phyloP scores from a whole-genome alignment of 2,797 vertebrate species.

The Rhinogobio ventralis region DNA sequence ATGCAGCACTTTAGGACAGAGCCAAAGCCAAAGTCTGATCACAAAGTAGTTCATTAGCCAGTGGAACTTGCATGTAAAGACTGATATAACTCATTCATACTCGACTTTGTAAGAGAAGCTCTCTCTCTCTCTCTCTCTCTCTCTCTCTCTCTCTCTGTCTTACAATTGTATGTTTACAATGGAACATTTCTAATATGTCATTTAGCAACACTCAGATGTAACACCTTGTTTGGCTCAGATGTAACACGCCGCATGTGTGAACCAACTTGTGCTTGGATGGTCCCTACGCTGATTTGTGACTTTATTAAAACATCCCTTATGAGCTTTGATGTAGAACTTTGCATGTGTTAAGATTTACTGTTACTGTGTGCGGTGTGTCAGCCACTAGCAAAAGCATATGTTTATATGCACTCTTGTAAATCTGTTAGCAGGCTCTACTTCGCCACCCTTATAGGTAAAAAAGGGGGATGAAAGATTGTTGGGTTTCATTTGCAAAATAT shows the following conservation, averaged over 20 bases:
- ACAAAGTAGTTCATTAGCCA: not conserved
- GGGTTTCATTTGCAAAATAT: slow-evolving; percentile 9
- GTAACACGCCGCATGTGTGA: not conserved
- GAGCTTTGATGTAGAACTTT: slow-evolving; percentile 19
- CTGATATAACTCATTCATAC: not conserved
- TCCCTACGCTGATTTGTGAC: slow-evolving; percentile 36
- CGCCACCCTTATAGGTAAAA: not conserved
- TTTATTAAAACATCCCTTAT: slow-evolving; percentile 30
- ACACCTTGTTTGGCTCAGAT: slow-evolving; percentile 8
- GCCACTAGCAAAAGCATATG: slow-evolving; percentile 28
- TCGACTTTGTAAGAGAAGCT: not conserved
- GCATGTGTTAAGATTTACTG: slow-evolving; percentile 31
- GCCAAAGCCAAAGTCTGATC: slow-evolving; percentile 25
- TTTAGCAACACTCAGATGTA: slow-evolving; percentile 17
- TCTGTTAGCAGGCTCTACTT: slow-evolving; percentile 23
- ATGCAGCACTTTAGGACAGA: slow-evolving; percentile 17
- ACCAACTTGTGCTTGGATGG: slow-evolving; percentile 25
- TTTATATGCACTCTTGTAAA: slow-evolving; percentile 40
- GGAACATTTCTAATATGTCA: slow-evolving; percentile 19
- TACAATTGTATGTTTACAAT: slow-evolving; percentile 28
- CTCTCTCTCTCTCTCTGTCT: not conserved
- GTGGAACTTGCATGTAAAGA: slow-evolving; percentile 14
- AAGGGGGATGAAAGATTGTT: slow-evolving; percentile 12
- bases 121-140: slow-evolving; percentile 7
- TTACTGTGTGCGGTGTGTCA: slow-evolving; percentile 34